phyloP scores from a whole-genome alignment of 2,888 invertebrate species.

The Acanthosoma haemorrhoidale region DNA sequence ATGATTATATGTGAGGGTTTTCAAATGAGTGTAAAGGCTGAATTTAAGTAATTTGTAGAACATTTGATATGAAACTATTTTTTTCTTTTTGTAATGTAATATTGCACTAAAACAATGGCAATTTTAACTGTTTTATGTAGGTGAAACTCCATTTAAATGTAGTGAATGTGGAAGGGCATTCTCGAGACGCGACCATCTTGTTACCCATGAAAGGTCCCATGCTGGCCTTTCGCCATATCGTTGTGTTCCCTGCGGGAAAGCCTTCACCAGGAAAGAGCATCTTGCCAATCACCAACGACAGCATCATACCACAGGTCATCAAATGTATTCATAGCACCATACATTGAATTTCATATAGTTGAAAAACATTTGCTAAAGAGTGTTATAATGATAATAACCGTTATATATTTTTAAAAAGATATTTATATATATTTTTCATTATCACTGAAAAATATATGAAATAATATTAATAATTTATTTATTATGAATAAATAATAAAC shows the following conservation, averaged over 20 bases:
- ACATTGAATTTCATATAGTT: background rate
- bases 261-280: conserved; percentile 73
- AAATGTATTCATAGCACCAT: background rate
- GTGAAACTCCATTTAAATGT: conserved; percentile 43
- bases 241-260: conserved; percentile 73
- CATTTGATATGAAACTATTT: too few relatives aligned
- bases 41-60: too few relatives aligned
- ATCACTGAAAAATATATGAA: too few relatives aligned
- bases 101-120: too few relatives aligned
- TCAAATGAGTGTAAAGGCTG: too few relatives aligned
- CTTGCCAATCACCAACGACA: conserved; percentile 63
- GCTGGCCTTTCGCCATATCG: conserved; percentile 65
- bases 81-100: too few relatives aligned
- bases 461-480: too few relatives aligned
- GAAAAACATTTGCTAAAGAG: background rate
- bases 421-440: too few relatives aligned
- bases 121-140: background rate
- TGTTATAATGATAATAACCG: background rate
- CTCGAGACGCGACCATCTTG: conserved; percentile 45
- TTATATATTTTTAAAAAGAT: background rate
- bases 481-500: too few relatives aligned
- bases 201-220: conserved; percentile 45
- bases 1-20: too few relatives aligned
- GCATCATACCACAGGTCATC: conserved; percentile 50
- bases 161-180: conserved; percentile 45